Evolutionary conservation across 2,888 invertebrate species (phyloP).

Genomic region (Noctua comes): DNA sequence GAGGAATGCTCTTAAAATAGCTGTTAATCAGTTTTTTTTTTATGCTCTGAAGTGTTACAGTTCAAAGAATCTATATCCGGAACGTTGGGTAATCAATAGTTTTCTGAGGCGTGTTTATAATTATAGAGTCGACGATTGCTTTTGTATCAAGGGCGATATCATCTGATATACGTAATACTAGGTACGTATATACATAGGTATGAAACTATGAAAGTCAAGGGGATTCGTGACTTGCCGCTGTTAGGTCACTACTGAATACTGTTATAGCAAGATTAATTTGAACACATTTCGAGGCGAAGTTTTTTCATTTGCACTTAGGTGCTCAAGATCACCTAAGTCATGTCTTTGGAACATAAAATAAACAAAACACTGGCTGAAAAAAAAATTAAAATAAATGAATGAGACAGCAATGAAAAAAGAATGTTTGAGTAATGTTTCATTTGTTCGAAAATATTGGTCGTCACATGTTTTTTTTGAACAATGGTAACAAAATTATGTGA

Average conservation of each 20-base stretch:
- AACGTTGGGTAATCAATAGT: conserved; percentile 76
- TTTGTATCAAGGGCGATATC: conserved; percentile 73
- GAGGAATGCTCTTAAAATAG: conserved; percentile 55
- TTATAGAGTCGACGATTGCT: conserved; percentile 68
- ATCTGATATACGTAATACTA: conserved; percentile 56
- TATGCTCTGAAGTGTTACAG: conserved; percentile 68
- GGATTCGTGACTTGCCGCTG: conserved; percentile 72
- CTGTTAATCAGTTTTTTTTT: conserved; percentile 56
- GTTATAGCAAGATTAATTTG: conserved; percentile 61
- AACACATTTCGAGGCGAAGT: conserved; percentile 46
- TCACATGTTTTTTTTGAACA: conserved; percentile 7
- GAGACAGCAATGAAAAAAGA: conserved; percentile 20
- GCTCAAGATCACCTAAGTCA: conserved; percentile 46
- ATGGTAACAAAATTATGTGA: conserved; percentile 9
- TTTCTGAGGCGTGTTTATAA: conserved; percentile 68
- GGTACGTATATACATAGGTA: too few relatives aligned
- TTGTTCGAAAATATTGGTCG: conserved; percentile 8
- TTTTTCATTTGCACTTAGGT: conserved; percentile 50
- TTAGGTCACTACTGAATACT: conserved; percentile 70
- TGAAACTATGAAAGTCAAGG: conserved; percentile 66
- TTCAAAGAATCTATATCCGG: conserved; percentile 73
- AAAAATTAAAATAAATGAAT: conserved; percentile 28
- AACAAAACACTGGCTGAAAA: conserved; percentile 1
- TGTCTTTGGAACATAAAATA: too few relatives aligned
- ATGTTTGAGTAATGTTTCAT: conserved; percentile 12